Base-by-base conservation (phyloP, 1,140 invertebrate genomes). In the Drosophila pachea region DNA sequence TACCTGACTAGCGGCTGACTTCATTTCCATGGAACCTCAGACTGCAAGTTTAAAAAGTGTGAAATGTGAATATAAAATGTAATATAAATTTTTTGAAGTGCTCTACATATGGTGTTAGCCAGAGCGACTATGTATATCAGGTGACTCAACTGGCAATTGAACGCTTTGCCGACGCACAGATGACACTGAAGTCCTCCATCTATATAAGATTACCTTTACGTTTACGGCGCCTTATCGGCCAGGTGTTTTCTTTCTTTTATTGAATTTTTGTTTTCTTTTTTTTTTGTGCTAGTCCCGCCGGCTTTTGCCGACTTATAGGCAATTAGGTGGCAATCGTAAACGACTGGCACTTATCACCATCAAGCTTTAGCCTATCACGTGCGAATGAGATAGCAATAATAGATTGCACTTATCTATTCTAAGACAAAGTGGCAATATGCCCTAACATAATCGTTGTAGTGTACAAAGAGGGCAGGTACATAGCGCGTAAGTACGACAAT, bases 211-310 rank as follows among this genome's bases (percentile, higher is more conserved):
- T 43, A 6, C 22, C 12, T 54, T 65, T 70, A 6, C 22, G 22
- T 54, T 65, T 70, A 70, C 48, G 65, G 52, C 36, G 40, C 47
- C 32, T 65, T 65, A 69, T 69, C 67, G 40, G 53, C 8, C 12
- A 11, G 22, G 32, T 22, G 22, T 1, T 22, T 22, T 22, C 22
- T 22, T 22, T 22, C 22, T 22, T 22, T 22, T n/a, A n/a, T n/a
- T n/a, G n/a, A n/a, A n/a, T n/a, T 22, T 22, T 2, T 22, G 3
- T 22, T 22, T 22, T 22, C n/a, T 22, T 22, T 29, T 53, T 6
- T 5, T 29, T 53, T 40, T 8, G 31, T 58, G 61, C 47, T 69
- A 54, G 62, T 47, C 43, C 35, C 48, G 38, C 42, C 61, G 47
- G 49, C 36, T 29, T 12, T 12, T 43, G 12, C 22, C 63, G 63